Evolutionary conservation across 2,888 invertebrate species (phyloP), one percentile per base, ranked within the genome.

Genomic region (Lithosia quadra): DNA sequence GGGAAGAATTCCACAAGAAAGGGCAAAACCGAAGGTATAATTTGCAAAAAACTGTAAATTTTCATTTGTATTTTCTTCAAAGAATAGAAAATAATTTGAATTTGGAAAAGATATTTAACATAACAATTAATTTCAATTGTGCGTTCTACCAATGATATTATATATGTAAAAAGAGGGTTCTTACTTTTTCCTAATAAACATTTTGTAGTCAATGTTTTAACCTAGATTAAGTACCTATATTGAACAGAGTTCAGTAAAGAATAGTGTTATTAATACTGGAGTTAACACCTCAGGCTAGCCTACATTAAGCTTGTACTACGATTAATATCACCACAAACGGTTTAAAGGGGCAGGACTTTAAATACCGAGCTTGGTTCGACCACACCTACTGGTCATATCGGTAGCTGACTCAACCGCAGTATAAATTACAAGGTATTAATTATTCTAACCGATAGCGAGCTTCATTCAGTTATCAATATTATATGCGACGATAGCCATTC

Each of bases 361-460:
- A 55, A 28, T 57, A 22, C 21, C 61, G 15, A 39, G 36, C 13
- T 28, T 34, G 59, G 39, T 15, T 18, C 18, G 36, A 62, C 69
- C 62, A 65, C 65, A 57, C 60, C 67, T 67, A 64, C 55, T 60
- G 55, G 58, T 63, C 24, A 22, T 66, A 24, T 66, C 65, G 18
- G 66, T 39, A 70, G 59, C 63, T 34, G 18, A 63, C 18, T 63
- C 21, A 59, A 66, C 66, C 66, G 34, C 64, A 59, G 24, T 39
- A 65, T 68, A 59, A 68, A 63, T 34, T 24, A 68, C 68, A 65
- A 68, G 73, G 66, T 71, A 66, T 64, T 65, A 65, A 56, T 67
- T 68, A 62, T 28, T 49, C 1, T 8, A 15, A 56, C 24, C 1
- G 24, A 13, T 56, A 56, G 11, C 7, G 9, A 9, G 34, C 58